Evolutionary conservation across 2,888 invertebrate genomes (phyloP), one percentile per base, ranked within the genome.

Genomic region (Drosophila nigritarsus): DNA sequence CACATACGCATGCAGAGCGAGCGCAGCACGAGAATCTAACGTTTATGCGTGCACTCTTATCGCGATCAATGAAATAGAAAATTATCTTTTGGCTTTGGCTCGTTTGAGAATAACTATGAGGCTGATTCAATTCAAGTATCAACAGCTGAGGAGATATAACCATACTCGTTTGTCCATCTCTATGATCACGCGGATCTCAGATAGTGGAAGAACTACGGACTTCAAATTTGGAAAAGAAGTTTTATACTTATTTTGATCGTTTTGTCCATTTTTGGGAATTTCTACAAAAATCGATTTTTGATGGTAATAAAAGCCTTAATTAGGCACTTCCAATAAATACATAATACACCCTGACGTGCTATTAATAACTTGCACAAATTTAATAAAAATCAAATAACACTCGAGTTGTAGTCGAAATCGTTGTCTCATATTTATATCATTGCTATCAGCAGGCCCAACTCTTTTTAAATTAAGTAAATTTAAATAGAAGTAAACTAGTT

Each of bases 1-100:
- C 75, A 78, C 71, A 78, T 73, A 73, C 65, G 82, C 87, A 76
- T 73, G 49, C 58, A 74, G 63, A 68, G 36, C 42, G 62, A 45
- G 51, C 48, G 48, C 55, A 53, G 4, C 13, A 29, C 9, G 34
- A 51, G 0, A 49, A 9, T 20, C 11, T 18, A 1, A 7, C 11
- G 76, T 59, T 66, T 20, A 48, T 66, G 56, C 48, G 68, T n/a
- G 0, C 1, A 0, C 20, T n/a, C 13, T 59, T 49, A 36, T 59
- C 20, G 15, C 3, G 51, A 70, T 45, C 50, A 55, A 15, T 15
- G 9, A 24, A 34, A 20, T 4, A 2, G 15, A 51, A 8, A 8
- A 24, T 4, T 5, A 27, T 5, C 1, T 1, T 18, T 27, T 5
- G 5, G 11, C 5, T 27, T 9, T 20, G 20, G 13, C 24, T 48